Evolutionary conservation across 2,113 vertebrate species (phyloP).

Genomic region (Chaetorhynchus papuensis): DNA sequence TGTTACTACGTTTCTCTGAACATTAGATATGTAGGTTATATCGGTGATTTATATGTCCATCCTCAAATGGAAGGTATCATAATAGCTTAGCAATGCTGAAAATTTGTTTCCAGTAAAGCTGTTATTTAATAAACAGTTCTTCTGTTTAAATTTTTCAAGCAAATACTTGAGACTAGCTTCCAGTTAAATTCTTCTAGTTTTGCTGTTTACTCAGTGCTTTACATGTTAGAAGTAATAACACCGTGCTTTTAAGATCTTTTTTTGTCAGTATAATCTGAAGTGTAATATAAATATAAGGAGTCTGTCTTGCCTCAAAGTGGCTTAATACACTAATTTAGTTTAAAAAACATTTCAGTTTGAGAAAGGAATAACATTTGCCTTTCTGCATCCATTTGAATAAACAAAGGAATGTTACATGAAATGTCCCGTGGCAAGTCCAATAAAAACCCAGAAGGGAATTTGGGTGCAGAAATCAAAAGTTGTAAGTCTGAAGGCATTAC

Average conservation of each 20-base stretch:
- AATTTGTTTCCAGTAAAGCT: slow-evolving; percentile 8
- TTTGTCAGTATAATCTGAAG: background rate
- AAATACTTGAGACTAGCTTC: background rate
- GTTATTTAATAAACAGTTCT: slow-evolving; percentile 11
- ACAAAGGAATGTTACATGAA: background rate
- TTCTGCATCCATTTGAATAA: slow-evolving; percentile 19
- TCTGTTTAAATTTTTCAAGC: background rate
- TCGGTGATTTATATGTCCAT: background rate
- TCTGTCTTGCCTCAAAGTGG: slow-evolving; percentile 56
- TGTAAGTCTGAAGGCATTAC: background rate
- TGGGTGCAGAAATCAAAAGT: background rate
- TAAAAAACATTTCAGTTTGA: slow-evolving; percentile 15
- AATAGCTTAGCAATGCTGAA: background rate
- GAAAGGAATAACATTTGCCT: slow-evolving; percentile 22
- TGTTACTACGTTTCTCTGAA: background rate
- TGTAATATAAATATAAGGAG: slow-evolving; percentile 53
- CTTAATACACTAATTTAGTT: slow-evolving; percentile 43
- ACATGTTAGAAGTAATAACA: slow-evolving; percentile 10
- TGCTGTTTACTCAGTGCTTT: background rate
- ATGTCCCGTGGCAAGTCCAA: background rate
- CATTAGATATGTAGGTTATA: background rate
- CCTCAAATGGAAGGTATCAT: background rate
- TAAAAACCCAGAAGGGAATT: background rate
- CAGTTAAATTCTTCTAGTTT: slow-evolving; percentile 23
- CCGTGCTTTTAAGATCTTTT: slow-evolving; percentile 29